Conservation (phyloP, 2,113 vertebrate species). For the Mola mola region DNA sequence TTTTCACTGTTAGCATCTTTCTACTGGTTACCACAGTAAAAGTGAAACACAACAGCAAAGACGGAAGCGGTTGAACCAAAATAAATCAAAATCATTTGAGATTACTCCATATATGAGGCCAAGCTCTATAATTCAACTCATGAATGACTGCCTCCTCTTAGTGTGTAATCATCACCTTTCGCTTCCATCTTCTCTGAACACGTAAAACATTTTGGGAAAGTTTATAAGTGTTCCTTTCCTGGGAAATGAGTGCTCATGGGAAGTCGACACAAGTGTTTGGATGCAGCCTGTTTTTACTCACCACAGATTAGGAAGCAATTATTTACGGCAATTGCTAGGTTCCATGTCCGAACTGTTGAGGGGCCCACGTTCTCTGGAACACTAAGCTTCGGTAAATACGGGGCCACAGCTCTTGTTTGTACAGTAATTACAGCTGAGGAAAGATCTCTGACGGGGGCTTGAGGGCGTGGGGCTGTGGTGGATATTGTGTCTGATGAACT, state of each 20-base stretch:
- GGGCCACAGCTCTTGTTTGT: conserved; percentile 32
- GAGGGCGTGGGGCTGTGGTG: conserved; percentile 72
- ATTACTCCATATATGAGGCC: conserved; percentile 5
- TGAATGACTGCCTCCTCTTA: conserved; percentile 19
- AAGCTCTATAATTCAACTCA: conserved; percentile 18
- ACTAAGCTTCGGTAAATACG: conserved; percentile 48
- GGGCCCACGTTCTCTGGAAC: conserved; percentile 4
- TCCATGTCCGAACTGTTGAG: conserved; percentile 29
- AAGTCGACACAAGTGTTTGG: conserved; percentile 1
- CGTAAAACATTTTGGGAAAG: conserved; percentile 32
- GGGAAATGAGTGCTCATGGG: conserved; percentile 25
- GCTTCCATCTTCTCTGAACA: conserved; percentile 9
- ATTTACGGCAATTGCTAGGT: conserved; percentile 62
- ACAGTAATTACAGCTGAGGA: conserved; percentile 61
- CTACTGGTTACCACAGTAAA: no score
- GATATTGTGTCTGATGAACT: conserved; percentile 31
- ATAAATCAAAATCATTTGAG: no score
- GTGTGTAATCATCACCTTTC: conserved; percentile 48
- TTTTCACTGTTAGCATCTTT: no score
- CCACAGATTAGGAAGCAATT: conserved; percentile 59
- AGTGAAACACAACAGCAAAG: no score
- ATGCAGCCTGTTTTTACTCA: conserved; percentile 39
- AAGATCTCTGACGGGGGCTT: conserved; percentile 19
- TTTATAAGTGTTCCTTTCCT: conserved; percentile 34
- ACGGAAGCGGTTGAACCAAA: no score